Evolutionary conservation across 2,113 vertebrate species (phyloP).

Genomic region (Oreocharis arfaki): DNA sequence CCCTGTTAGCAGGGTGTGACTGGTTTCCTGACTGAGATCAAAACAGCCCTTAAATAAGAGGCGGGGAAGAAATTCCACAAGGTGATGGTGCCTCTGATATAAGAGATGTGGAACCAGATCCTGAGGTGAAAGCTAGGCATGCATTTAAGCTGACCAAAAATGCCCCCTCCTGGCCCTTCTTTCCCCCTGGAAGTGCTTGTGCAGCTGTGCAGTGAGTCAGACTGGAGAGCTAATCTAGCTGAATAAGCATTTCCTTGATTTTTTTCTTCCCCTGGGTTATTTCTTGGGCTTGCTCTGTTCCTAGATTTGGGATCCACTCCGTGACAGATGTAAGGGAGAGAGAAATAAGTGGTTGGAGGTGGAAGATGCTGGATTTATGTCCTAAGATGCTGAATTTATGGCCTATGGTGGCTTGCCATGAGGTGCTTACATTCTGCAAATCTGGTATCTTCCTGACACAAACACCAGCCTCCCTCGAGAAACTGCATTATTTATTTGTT

Average conservation of each 20-base stretch:
- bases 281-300: background rate
- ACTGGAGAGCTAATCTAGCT: background rate
- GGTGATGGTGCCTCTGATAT: background rate
- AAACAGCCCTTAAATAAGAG: background rate
- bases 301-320: background rate
- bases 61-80: background rate
- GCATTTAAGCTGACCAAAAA: constrained; percentile 47
- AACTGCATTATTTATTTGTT: background rate
- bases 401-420: background rate
- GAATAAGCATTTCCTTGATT: background rate
- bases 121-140: background rate
- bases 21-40: background rate
- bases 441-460: background rate
- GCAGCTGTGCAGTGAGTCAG: background rate
- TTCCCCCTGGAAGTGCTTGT: constrained; percentile 20
- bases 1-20: background rate
- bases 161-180: constrained; percentile 54
- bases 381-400: background rate
- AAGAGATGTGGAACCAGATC: background rate
- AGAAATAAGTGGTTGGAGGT: background rate
- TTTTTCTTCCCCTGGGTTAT: fast-evolving
- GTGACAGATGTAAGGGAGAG: background rate
- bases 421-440: background rate
- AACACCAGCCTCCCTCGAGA: background rate
- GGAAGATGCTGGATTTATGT: background rate